phyloP scores from a whole-genome alignment of 1,140 invertebrate species.

The Calephelis nemesis region DNA sequence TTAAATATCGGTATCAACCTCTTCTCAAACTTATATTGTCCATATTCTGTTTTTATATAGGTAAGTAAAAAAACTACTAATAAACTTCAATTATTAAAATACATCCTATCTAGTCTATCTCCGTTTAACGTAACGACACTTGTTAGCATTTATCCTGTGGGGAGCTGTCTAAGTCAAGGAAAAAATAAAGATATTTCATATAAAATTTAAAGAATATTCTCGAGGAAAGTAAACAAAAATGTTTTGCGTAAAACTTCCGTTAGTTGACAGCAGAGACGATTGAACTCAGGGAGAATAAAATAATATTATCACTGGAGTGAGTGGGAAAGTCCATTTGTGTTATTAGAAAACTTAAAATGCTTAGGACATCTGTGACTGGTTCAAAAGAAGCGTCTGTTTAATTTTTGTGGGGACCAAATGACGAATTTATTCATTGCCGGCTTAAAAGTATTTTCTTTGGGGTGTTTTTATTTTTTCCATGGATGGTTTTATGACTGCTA shows the following conservation, averaged over 20 bases:
- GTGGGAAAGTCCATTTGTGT: slow-evolving; percentile 58
- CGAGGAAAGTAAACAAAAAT: slow-evolving; percentile 53
- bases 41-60: no score
- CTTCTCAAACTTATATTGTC: no score
- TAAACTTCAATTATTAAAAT: not conserved
- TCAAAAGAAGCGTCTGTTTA: slow-evolving; percentile 25
- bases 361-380: slow-evolving; percentile 47
- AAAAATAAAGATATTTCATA: slow-evolving; percentile 17
- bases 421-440: slow-evolving; percentile 14
- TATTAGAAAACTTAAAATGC: slow-evolving; percentile 58
- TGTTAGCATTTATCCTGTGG: no score
- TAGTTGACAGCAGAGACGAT: slow-evolving; percentile 50
- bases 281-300: slow-evolving; percentile 53
- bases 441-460: slow-evolving; percentile 15
- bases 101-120: no score
- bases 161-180: not conserved
- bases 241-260: slow-evolving; percentile 45
- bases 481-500: not conserved
- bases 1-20: no score
- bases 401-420: slow-evolving; percentile 1
- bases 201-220: slow-evolving; percentile 32
- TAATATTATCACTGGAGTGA: slow-evolving; percentile 60
- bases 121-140: no score
- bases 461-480: not conserved
- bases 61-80: slow-evolving; percentile 14